Evolutionary conservation across 2,113 vertebrate species (phyloP).

Genomic region (Ptilonorhynchus violaceus): DNA sequence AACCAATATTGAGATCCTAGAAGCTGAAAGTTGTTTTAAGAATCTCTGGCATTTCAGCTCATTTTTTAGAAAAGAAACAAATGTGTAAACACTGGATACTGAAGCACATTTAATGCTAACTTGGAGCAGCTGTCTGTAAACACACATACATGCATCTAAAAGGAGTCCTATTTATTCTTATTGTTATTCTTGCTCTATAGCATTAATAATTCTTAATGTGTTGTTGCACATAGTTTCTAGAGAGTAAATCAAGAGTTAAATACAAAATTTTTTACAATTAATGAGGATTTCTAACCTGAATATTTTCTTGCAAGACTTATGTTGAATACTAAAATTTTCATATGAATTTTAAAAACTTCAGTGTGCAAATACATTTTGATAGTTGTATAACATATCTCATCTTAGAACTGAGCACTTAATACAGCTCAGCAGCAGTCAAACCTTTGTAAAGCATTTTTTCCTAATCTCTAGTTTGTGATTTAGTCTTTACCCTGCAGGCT

Average conservation of each 20-base stretch:
- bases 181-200: background rate
- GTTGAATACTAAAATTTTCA: background rate
- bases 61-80: background rate
- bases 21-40: background rate
- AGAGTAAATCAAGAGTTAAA: background rate
- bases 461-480: background rate
- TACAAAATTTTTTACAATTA: background rate
- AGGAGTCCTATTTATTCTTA: background rate
- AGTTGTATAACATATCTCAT: background rate
- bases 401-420: background rate
- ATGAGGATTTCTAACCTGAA: background rate
- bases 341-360: background rate
- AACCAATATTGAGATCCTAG: background rate
- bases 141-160: accelerated
- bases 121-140: background rate
- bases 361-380: background rate
- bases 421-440: background rate
- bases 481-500: background rate
- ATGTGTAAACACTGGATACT: background rate
- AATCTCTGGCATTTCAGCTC: background rate
- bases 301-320: background rate
- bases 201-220: background rate
- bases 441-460: background rate
- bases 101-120: background rate
- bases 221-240: background rate